Conservation (phyloP, 2,113 vertebrate species). For the Centrocercus urophasianus region DNA sequence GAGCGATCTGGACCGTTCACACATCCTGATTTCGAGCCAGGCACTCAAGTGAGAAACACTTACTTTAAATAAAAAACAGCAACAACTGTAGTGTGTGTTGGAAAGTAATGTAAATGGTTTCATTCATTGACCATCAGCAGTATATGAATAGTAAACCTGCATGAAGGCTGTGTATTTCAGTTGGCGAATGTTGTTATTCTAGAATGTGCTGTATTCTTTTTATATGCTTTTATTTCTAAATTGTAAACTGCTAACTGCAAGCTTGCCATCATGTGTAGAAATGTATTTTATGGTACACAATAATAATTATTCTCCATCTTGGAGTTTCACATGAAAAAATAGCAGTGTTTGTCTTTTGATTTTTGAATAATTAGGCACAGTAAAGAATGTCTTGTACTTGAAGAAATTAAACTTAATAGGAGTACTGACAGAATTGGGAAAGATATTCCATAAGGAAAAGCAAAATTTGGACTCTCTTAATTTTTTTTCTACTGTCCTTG, state of each 20-base stretch:
- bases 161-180: neutral
- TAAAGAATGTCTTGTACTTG: neutral
- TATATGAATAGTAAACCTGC: neutral
- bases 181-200: neutral
- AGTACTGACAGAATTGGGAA: neutral
- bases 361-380: neutral
- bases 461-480: neutral
- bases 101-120: neutral
- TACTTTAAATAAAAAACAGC: slow-evolving; percentile 73
- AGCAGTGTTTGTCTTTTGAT: neutral
- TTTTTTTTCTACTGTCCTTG: neutral
- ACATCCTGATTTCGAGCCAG: slow-evolving; percentile 98
- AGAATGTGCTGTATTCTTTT: neutral
- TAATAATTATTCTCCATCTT: neutral
- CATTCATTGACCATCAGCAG: neutral
- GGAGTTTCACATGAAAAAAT: neutral
- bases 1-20: slow-evolving; percentile 96
- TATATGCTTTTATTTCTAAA: neutral
- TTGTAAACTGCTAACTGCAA: neutral
- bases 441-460: neutral
- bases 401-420: neutral
- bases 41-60: slow-evolving; percentile 90
- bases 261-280: neutral
- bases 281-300: neutral
- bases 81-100: slow-evolving; percentile 63